These are phyloP conservation scores for Rhingia campestris DNA, from an alignment of 2,888 invertebrate species.

Conservation along the genomic window DNA sequence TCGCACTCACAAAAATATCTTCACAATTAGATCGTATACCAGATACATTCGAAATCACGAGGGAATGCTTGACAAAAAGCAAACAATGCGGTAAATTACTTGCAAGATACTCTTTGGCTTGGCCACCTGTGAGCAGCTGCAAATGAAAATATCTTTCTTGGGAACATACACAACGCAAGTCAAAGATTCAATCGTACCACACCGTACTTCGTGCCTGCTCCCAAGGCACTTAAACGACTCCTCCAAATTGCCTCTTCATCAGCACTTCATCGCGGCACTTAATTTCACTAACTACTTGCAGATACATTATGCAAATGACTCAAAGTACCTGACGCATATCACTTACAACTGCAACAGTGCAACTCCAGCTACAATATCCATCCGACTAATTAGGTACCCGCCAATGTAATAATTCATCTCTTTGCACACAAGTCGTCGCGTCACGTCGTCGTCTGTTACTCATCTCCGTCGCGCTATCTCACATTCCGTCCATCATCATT, in stretches of 20 bases:
- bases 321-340: slow-evolving; percentile 9
- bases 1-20: no score
- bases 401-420: slow-evolving; percentile 35
- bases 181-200: not conserved
- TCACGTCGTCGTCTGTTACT: slow-evolving; percentile 8
- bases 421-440: not conserved
- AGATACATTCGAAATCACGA: no score
- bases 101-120: no score
- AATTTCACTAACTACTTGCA: slow-evolving; percentile 23
- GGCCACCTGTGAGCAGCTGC: no score
- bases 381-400: slow-evolving; percentile 39
- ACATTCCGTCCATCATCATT: slow-evolving; percentile 17
- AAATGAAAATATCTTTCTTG: no score
- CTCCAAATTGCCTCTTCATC: not conserved
- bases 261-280: slow-evolving; percentile 15
- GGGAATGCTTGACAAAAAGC: no score
- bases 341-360: no score
- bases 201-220: not conserved
- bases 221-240: not conserved
- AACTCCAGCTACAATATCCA: slow-evolving; percentile 11
- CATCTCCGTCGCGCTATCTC: slow-evolving; percentile 12
- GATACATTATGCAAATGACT: slow-evolving; percentile 42
- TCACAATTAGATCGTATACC: no score
- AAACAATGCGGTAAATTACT: no score
- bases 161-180: not conserved